phyloP scores from a whole-genome alignment of 1,140 invertebrate species.

The Nephila pilipes region DNA sequence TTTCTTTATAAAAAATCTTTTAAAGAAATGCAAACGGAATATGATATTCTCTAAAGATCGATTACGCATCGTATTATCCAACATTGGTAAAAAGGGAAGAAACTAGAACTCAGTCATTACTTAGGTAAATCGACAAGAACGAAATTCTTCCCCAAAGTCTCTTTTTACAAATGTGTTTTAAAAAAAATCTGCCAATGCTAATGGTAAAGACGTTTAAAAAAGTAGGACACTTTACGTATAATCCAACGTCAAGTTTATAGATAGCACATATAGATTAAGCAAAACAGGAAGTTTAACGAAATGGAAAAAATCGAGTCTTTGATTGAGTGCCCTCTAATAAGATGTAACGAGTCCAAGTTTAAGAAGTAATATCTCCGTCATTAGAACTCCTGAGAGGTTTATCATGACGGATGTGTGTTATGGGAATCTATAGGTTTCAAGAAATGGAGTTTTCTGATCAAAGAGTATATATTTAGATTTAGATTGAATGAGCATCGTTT shows the following conservation, averaged over 20 bases:
- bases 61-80: constrained; percentile 43
- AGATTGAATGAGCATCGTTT: not conserved
- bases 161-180: constrained; percentile 28
- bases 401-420: not conserved
- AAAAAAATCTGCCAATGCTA: constrained; percentile 34
- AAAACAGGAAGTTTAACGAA: constrained; percentile 44
- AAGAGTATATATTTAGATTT: constrained; percentile 1
- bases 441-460: not conserved
- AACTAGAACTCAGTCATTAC: constrained; percentile 27
- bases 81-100: constrained; percentile 10
- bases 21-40: constrained; percentile 12
- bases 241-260: constrained; percentile 49
- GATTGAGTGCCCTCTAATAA: constrained; percentile 39
- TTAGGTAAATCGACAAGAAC: constrained; percentile 48
- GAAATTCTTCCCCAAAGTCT: constrained; percentile 50
- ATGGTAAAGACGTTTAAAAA: constrained; percentile 41
- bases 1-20: not conserved
- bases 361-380: constrained; percentile 43
- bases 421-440: not conserved
- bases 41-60: constrained; percentile 40
- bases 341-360: constrained; percentile 42
- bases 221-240: constrained; percentile 21
- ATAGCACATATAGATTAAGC: constrained; percentile 29
- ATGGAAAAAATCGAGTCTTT: constrained; percentile 10
- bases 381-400: constrained; percentile 40